Evolutionary conservation across 1,140 invertebrate species (phyloP).

Genomic region (Lordiphosa clarofinis): DNA sequence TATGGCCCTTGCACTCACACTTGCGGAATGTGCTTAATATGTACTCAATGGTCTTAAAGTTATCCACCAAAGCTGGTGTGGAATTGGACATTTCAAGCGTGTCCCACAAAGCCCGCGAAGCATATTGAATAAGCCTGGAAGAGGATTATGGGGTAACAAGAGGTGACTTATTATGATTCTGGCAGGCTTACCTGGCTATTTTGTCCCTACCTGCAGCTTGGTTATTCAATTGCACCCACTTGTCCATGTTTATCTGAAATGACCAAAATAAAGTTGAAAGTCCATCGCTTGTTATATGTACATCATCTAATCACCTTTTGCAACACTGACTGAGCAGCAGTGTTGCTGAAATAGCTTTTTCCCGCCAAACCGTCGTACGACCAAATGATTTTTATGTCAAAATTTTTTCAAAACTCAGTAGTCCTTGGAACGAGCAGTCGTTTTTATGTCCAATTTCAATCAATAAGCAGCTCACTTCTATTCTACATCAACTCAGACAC

Average conservation of each 20-base stretch:
- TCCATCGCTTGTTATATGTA: slow-evolving; percentile 1
- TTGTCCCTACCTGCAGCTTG: slow-evolving; percentile 84
- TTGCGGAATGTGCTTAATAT: slow-evolving; percentile 87
- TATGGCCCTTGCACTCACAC: slow-evolving; percentile 80
- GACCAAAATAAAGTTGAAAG: slow-evolving; percentile 34
- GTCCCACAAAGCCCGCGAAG: slow-evolving; percentile 85
- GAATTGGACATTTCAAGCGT: slow-evolving; percentile 81
- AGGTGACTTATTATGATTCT: background rate
- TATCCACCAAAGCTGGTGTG: slow-evolving; percentile 82
- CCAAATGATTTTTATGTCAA: no score
- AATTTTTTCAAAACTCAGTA: no score
- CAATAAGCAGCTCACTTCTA: no score
- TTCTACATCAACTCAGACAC: no score
- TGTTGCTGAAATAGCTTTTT: no score
- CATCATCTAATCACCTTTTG: background rate
- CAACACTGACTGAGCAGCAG: background rate
- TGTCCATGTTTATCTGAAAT: slow-evolving; percentile 81
- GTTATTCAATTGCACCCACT: slow-evolving; percentile 82
- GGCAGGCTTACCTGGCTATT: slow-evolving; percentile 81
- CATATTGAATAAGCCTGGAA: slow-evolving; percentile 82
- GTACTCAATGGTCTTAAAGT: slow-evolving; percentile 85
- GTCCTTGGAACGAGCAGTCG: no score
- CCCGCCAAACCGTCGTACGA: no score
- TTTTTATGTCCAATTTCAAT: no score
- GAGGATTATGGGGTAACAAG: background rate